Conservation (phyloP, 1,140 invertebrate species). For the Heliothis virescens region DNA sequence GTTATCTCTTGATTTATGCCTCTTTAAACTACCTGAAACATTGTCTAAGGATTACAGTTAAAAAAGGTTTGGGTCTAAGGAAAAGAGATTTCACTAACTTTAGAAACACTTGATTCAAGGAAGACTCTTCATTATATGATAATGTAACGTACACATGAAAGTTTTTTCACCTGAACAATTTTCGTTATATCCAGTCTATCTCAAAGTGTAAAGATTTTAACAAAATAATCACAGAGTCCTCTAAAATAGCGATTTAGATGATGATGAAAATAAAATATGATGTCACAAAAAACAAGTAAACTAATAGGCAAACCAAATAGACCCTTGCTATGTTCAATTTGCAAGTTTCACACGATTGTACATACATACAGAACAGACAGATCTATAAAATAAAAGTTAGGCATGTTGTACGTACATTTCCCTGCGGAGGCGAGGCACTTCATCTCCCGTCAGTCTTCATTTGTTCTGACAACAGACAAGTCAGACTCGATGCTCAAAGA, state of each 20-base stretch:
- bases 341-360: background rate
- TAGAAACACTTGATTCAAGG: background rate
- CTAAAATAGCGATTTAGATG: too few relatives aligned
- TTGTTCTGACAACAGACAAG: background rate
- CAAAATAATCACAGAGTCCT: too few relatives aligned
- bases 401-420: background rate
- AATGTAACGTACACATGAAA: too few relatives aligned
- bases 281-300: too few relatives aligned
- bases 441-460: constrained; percentile 1
- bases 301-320: too few relatives aligned
- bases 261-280: too few relatives aligned
- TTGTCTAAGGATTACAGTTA: background rate
- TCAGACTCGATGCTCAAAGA: background rate
- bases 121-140: too few relatives aligned
- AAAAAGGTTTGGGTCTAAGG: background rate
- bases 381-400: background rate
- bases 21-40: constrained; percentile 25
- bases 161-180: too few relatives aligned
- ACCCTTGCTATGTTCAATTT: too few relatives aligned
- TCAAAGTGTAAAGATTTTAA: too few relatives aligned
- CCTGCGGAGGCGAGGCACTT: background rate
- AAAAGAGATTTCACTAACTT: background rate
- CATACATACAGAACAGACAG: background rate
- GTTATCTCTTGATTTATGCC: constrained; percentile 16
- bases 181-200: too few relatives aligned